Evolutionary conservation across 1,140 invertebrate species (phyloP).

Genomic region (Drosophila sp.): DNA sequence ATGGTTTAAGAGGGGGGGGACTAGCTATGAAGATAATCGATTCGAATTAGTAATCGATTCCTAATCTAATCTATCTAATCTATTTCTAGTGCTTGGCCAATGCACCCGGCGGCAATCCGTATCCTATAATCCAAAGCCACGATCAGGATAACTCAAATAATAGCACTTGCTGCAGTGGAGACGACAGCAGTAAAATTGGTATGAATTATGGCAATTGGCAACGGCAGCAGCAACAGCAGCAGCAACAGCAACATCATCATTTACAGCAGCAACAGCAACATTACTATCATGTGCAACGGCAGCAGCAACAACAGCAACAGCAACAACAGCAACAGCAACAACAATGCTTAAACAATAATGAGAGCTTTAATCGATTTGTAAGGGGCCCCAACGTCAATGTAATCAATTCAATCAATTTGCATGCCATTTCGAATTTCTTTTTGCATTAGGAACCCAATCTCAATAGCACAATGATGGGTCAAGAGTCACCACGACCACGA

Average conservation of each 20-base stretch:
- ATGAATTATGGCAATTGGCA: slow-evolving; percentile 27
- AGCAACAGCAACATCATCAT: slow-evolving; percentile 3
- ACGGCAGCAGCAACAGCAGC: background rate
- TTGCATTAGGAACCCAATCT: slow-evolving; percentile 32
- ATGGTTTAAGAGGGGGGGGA: too few species aligned
- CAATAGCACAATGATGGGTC: slow-evolving; percentile 43
- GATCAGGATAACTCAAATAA: background rate
- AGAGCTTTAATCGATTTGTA: slow-evolving; percentile 36
- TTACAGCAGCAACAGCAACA: background rate
- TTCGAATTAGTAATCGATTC: too few species aligned
- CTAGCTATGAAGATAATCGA: too few species aligned
- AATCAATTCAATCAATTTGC: background rate
- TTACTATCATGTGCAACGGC: background rate
- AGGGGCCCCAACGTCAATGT: slow-evolving; percentile 4
- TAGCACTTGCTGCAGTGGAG: background rate
- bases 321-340: background rate
- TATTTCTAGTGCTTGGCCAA: background rate
- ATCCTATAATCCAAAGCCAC: background rate
- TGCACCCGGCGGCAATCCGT: background rate
- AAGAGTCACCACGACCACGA: background rate
- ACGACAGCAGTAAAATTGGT: slow-evolving; percentile 13
- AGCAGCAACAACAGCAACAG: slow-evolving; percentile 8
- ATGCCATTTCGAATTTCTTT: background rate
- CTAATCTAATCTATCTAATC: too few species aligned
- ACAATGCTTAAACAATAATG: slow-evolving; percentile 1